Evolutionary conservation across 2,113 vertebrate species (phyloP), one percentile per base, ranked within the genome.

Genomic region (Apteryx owenii): DNA sequence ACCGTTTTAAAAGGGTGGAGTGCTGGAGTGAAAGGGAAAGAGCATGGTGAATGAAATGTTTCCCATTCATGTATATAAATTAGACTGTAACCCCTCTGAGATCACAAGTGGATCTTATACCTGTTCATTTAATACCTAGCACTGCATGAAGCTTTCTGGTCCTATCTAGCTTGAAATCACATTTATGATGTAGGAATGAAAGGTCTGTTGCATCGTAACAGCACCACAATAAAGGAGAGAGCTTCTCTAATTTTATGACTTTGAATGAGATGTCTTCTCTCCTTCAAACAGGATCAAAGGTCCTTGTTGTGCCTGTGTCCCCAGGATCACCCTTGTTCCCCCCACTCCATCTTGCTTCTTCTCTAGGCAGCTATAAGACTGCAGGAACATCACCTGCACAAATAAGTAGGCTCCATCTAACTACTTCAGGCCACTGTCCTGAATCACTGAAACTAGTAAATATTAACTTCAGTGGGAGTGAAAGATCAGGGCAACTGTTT

Each of bases 281-380:
- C 33, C 46, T 75, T 78, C 51, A 58, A 50, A 53, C 22, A 29
- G 72, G n/a, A 19, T 51, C 0, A 3, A 84, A 53, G 51, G 44
- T 77, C 75, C 65, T 58, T 51, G 0, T 54, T 19, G 5, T 76
- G 25, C 33, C 4, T 2, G 5, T 73, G 54, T 25, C 7, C 0
- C 15, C 31, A 88, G 36, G 31, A 92, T 3, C 33, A 5, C 6
- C 69, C 9, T 70, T 38, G n/a, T 36, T 82, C 54, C 40, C 90
- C 16, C 20, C 1, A 1, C 10, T 40, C 19, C 66, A 31, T n/a
- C 56, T 51, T 60, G 4, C 26, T 71, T 2, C 70, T 80, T 66
- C 60, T 78, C 23, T 56, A 85, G 56, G 54, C 36, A 68, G n/a
- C 51, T 82, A 15, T 1, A 9, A 46, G 77, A 51, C 46, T 58